Conservation (phyloP, 2,888 invertebrate species). For the Drosophila algonquin region DNA sequence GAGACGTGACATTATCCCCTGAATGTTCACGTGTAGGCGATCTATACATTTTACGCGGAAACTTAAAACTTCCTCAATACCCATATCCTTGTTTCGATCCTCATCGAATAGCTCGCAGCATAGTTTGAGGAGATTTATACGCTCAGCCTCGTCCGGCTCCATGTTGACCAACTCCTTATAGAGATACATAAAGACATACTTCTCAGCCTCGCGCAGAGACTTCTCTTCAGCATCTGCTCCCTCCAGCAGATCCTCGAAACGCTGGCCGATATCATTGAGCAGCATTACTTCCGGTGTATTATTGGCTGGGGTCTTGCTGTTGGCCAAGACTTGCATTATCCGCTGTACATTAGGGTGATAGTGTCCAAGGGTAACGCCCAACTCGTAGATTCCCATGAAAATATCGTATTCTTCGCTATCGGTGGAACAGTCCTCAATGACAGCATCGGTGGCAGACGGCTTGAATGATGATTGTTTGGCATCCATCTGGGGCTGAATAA, state of each 20-base stretch:
- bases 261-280: slow-evolving; percentile 28
- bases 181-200: slow-evolving; percentile 36
- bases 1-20: neutral
- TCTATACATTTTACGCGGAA: slow-evolving; percentile 18
- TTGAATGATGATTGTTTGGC: neutral
- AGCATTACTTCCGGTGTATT: slow-evolving; percentile 1
- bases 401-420: neutral
- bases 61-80: neutral
- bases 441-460: neutral
- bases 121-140: slow-evolving; percentile 21
- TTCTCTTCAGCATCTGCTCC: neutral
- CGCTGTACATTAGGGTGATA: slow-evolving; percentile 2
- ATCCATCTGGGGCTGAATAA: neutral
- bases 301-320: neutral
- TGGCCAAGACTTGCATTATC: neutral
- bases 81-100: neutral
- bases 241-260: slow-evolving; percentile 14
- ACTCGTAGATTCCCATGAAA: slow-evolving; percentile 6
- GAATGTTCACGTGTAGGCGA: slow-evolving; percentile 3
- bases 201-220: slow-evolving; percentile 9
- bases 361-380: slow-evolving; percentile 21
- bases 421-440: neutral
- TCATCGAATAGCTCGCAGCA: slow-evolving; percentile 28
- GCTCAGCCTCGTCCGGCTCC: slow-evolving; percentile 9
- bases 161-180: slow-evolving; percentile 28